Evolutionary conservation across 2,888 invertebrate species (phyloP).

Genomic region (Antheraea yamamai): DNA sequence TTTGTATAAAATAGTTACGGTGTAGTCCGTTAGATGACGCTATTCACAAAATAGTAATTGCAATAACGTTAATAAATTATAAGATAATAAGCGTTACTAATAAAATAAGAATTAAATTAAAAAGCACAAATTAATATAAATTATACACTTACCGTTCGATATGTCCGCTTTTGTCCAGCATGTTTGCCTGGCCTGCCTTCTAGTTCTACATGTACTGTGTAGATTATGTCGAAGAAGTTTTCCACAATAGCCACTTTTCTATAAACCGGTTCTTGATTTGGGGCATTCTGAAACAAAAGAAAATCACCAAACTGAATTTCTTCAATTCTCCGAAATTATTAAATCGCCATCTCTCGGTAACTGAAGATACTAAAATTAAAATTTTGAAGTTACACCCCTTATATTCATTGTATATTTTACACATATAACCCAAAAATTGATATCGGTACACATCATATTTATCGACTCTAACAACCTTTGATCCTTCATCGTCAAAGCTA

Average conservation of each 20-base stretch:
- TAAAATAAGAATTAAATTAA: not conserved
- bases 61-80: not conserved
- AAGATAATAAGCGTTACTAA: not conserved
- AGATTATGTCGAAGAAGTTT: slow-evolving; percentile 98
- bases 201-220: slow-evolving; percentile 96
- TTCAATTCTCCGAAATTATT: not conserved
- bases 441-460: no score
- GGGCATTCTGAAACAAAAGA: slow-evolving; percentile 84
- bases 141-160: slow-evolving; percentile 90
- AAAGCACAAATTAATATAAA: not conserved
- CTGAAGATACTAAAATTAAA: not conserved
- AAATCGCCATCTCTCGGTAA: not conserved
- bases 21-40: slow-evolving; percentile 33
- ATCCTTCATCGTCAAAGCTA: no score
- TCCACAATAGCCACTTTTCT: slow-evolving; percentile 98
- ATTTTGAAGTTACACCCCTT: not conserved
- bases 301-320: slow-evolving; percentile 29
- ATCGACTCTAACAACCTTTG: no score
- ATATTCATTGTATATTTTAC: not conserved
- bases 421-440: not conserved
- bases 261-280: slow-evolving; percentile 88
- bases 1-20: slow-evolving; percentile 18
- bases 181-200: slow-evolving; percentile 96
- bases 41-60: not conserved
- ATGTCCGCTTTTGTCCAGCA: slow-evolving; percentile 98